These are phyloP conservation scores for Epizoanthus stellaris DNA, from an alignment of 92 coral and sea anemone genomes.

Conservation along the genomic window DNA sequence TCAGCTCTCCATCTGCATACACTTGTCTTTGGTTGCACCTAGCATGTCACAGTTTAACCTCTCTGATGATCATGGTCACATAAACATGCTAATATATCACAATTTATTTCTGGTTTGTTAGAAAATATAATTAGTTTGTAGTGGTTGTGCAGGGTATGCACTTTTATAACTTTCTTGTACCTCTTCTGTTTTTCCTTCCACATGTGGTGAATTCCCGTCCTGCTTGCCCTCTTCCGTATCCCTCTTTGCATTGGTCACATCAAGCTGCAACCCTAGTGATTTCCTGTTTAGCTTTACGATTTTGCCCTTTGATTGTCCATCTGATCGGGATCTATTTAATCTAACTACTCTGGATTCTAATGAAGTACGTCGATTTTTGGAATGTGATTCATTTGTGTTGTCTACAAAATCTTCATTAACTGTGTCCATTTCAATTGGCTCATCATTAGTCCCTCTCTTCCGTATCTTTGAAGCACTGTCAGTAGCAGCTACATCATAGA, in stretches of 20 bases:
- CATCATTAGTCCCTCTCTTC: background rate
- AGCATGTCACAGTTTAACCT: no score
- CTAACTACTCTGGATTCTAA: conserved; percentile 33
- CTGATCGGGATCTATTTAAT: background rate
- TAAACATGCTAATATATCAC: no score
- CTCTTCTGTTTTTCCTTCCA: background rate
- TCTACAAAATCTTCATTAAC: background rate
- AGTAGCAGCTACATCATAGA: background rate
- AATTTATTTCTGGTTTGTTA: no score
- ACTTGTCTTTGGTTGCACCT: no score
- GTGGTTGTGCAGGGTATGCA: background rate
- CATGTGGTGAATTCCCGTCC: background rate
- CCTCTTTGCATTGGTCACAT: conserved; percentile 22
- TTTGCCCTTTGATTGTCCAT: conserved; percentile 55
- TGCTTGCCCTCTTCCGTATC: background rate
- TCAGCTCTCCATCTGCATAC: no score
- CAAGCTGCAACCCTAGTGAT: conserved; percentile 50
- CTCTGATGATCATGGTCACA: no score
- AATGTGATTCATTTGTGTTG: background rate
- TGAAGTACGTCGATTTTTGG: background rate
- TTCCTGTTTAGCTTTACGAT: conserved; percentile 83
- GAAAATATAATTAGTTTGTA: no score
- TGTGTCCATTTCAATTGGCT: background rate
- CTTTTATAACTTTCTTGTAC: background rate
- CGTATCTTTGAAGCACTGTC: background rate